phyloP scores from a whole-genome alignment of 2,113 vertebrate genomes.

The Chionodraco myersi region DNA sequence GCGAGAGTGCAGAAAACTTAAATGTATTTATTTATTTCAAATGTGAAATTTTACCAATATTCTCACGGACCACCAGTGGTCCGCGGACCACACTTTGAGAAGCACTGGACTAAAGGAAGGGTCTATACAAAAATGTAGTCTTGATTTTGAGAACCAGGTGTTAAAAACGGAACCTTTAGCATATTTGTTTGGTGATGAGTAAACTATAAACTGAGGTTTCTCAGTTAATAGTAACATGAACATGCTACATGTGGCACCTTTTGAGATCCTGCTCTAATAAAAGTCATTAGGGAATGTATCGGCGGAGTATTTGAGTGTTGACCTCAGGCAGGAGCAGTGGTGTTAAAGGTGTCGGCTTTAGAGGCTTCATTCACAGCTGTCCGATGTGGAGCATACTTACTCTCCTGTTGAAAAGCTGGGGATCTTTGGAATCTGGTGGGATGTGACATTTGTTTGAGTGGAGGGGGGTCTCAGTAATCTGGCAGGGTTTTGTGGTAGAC shows the following conservation, averaged over 20 bases:
- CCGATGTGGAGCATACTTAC: neutral
- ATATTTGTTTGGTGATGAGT: neutral
- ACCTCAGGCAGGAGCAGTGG: neutral
- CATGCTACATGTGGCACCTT: neutral
- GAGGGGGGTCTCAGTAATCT: constrained; percentile 9
- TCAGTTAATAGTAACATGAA: neutral
- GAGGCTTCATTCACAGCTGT: constrained; percentile 67
- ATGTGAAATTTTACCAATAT: no score
- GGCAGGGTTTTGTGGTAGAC: constrained; percentile 12
- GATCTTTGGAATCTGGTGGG: constrained; percentile 58
- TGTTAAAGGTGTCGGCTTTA: constrained; percentile 17
- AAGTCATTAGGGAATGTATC: constrained; percentile 3
- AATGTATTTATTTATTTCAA: no score
- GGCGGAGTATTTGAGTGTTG: neutral
- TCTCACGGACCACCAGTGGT: no score
- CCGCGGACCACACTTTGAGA: no score
- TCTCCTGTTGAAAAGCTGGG: constrained; percentile 24
- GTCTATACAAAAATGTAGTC: neutral
- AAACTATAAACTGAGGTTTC: neutral
- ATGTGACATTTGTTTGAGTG: constrained; percentile 55
- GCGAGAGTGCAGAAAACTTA: no score
- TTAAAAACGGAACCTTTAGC: neutral
- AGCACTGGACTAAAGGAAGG: neutral
- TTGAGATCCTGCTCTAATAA: neutral
- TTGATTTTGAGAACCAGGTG: neutral